Evolutionary conservation across 2,797 vertebrate species (phyloP), one percentile per base, ranked within the genome.

Genomic region (Rachycentron canadum): DNA sequence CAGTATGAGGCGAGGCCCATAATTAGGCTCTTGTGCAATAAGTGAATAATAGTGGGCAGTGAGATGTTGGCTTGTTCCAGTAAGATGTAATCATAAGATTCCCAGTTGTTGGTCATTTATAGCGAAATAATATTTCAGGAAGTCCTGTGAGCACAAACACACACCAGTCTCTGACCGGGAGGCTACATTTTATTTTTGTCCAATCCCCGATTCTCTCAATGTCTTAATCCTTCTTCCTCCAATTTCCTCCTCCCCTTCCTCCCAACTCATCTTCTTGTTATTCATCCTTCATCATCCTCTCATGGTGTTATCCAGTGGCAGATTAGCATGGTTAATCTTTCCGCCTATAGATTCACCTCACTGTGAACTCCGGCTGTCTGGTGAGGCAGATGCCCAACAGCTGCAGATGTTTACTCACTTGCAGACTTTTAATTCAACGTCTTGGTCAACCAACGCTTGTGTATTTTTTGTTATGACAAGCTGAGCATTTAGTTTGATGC

Each of bases 301-400:
- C 72, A 60, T 71, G 56, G 58, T 57, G 69, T 80, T 77, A 83
- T 82, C 72, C 85, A 68, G 67, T 25, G 67, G 41, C 75, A 85
- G 84, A 87, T 87, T 83, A 88, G 69, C 5, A 1, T 40, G 2
- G 70, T 82, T 86, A 78, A 87, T 89, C 74, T 76, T 73, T 56
- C 53, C 0, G 47, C 60, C 73, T 71, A 71, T 78, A 49, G 74
- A 82, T 50, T 84, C 69, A 71, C 72, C 79, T 77, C 68, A 47
- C 58, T 47, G 61, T 88, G 75, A 86, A 79, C 81, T 75, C 69
- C 40, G 52, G 28, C 57, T 67, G 80, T 81, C 80, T 69, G 78
- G 10, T 26, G 56, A 55, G 23, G 61, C 67, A 75, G 61, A 65
- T 81, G 64, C 69, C 69, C 49, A 38, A 5, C 68, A 10, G 68